Evolutionary conservation across 2,113 vertebrate species (phyloP), one percentile per base, ranked within the genome.

Genomic region (Zosterops lateralis): DNA sequence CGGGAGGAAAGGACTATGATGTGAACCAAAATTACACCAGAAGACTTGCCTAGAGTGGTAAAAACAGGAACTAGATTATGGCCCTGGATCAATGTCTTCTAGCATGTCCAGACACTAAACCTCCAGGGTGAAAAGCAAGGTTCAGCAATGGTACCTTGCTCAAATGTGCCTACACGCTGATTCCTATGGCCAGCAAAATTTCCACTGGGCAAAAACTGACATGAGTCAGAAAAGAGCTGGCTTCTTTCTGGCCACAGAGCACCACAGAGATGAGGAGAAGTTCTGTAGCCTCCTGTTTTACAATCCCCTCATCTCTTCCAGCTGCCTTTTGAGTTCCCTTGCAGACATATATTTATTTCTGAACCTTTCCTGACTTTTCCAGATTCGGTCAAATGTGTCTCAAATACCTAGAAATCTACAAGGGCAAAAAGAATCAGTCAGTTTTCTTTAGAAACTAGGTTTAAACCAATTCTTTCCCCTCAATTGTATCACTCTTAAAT

Each of bases 161-260:
- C 36, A 61, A 73, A 60, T 1, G 0, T 25, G 31, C 40, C 36
- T 26, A 53, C 8, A 11, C 1, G 0, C 9, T 4, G 12, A 51
- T 64, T 79, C 62, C n/a, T 56, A 3, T 5, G 5, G 25, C 17
- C 31, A 36, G 26, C 24, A 76, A 44, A 56, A 80, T 28, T 70
- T 70, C 84, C 5, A 0, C 48, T n/a, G 24, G 38, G 13, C 36
- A 79, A 62, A 26, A 84, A n/a, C 32, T 56, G 64, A 64, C 4
- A 3, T 2, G 14, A 22, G 7, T 42, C 4, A 29, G 21, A 9
- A 8, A 70, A 51, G 36, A 76, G 45, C 6, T 76, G 42, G 20
- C 24, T 53, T 83, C 14, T 36, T 51, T 34, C 48, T 78, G 45
- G 25, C 34, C 2, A 1, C 14, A 60, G 45, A 72, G 29, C 42